Evolutionary conservation across 2,113 vertebrate species (phyloP).

Genomic region (Rattus norvegicus): DNA sequence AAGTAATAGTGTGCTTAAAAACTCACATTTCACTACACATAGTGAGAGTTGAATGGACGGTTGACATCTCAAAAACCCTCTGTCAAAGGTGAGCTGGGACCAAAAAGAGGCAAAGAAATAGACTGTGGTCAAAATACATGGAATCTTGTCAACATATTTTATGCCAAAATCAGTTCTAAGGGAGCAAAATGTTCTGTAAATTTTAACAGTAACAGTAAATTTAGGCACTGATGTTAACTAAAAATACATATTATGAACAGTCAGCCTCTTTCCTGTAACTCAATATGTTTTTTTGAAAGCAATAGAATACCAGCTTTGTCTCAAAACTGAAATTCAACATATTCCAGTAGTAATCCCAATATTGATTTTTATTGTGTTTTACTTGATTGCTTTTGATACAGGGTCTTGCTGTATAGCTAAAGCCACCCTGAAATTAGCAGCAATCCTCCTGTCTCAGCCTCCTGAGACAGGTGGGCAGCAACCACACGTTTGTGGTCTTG

Average conservation of each 20-base stretch:
- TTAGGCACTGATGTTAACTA: constrained; percentile 82
- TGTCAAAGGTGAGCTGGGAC: constrained; percentile 54
- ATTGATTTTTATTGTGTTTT: neutral
- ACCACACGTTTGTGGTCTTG: neutral
- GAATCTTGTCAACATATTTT: constrained; percentile 77
- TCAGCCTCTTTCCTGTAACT: constrained; percentile 70
- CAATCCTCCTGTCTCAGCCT: neutral
- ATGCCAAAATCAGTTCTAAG: constrained; percentile 69
- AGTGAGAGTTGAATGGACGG: neutral
- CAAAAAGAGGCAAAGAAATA: constrained; percentile 67
- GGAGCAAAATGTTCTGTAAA: constrained; percentile 81
- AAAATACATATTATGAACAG: constrained; percentile 82
- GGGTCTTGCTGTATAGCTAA: neutral
- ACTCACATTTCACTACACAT: constrained; percentile 47
- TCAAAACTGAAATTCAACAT: constrained; percentile 54
- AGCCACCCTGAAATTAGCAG: neutral
- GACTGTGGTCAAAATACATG: constrained; percentile 57
- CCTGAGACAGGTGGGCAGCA: neutral
- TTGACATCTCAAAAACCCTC: constrained; percentile 37
- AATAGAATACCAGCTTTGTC: constrained; percentile 68
- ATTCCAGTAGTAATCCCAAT: constrained; percentile 15
- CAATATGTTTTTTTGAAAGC: constrained; percentile 61
- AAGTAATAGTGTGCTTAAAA: constrained; percentile 33
- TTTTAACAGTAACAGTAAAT: constrained; percentile 81
- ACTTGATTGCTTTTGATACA: neutral